A percentile compares a stretch with the other conserved stretches of the same genome.
Conservation (phyloP, 2,888 invertebrate species). For the Rhynchonema sp. region DNA sequence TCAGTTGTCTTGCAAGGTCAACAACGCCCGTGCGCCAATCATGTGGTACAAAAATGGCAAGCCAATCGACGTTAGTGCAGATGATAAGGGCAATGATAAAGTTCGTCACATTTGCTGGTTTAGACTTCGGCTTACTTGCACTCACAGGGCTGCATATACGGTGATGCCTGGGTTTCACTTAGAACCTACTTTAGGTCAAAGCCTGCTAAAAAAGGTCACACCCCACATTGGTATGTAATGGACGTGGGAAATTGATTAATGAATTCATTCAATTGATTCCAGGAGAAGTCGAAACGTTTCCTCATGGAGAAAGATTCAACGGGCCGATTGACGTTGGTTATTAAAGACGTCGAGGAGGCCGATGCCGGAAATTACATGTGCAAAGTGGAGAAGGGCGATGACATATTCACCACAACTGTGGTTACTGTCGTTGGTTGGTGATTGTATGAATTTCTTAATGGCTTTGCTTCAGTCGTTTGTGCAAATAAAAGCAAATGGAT, state of each 20-base stretch:
- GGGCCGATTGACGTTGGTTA: constrained; percentile 65
- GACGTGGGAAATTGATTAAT: too few relatives aligned
- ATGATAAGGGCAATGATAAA: too few relatives aligned
- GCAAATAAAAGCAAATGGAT: too few relatives aligned
- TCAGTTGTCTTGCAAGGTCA: constrained; percentile 73
- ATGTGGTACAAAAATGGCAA: constrained; percentile 69
- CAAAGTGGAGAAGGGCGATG: constrained; percentile 59
- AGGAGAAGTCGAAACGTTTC: constrained; percentile 33
- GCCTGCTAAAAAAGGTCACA: too few relatives aligned
- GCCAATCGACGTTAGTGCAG: constrained; percentile 40
- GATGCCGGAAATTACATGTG: constrained; percentile 76
- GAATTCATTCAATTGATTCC: too few relatives aligned
- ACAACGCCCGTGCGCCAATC: constrained; percentile 76
- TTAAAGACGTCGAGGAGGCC: constrained; percentile 58
- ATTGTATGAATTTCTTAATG: not conserved
- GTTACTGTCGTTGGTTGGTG: constrained; percentile 43
- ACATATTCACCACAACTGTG: constrained; percentile 61
- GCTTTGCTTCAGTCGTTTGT: too few relatives aligned
- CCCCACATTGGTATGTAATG: too few relatives aligned
- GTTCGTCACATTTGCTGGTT: too few relatives aligned
- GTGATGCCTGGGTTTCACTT: too few relatives aligned
- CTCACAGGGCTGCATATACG: too few relatives aligned
- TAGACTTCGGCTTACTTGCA: too few relatives aligned
- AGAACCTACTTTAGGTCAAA: too few relatives aligned
- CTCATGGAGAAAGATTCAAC: constrained; percentile 76